Evolutionary conservation across 2,113 vertebrate species (phyloP).

Genomic region (Mastomys coucha): DNA sequence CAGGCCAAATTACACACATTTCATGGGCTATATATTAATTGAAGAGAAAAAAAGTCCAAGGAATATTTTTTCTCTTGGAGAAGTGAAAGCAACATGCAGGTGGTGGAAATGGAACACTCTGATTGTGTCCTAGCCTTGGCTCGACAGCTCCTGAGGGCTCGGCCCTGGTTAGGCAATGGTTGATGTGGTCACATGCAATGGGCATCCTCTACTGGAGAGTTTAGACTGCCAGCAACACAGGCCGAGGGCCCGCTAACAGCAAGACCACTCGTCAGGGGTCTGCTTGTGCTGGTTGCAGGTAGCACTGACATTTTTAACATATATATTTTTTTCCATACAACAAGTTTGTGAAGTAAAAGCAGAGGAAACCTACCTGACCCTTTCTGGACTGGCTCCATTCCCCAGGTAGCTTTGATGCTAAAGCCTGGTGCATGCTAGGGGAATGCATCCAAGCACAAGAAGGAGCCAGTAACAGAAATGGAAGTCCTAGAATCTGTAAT

Average conservation of each 20-base stretch:
- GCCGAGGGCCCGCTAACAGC: background rate
- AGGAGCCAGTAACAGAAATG: slow-evolving; percentile 79
- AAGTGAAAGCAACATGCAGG: background rate
- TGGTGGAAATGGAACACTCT: slow-evolving; percentile 35
- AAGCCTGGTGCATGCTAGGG: slow-evolving; percentile 82
- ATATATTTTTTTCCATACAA: slow-evolving; percentile 76
- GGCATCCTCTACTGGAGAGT: slow-evolving; percentile 28
- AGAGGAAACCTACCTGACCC: slow-evolving; percentile 85
- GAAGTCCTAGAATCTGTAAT: slow-evolving; percentile 85
- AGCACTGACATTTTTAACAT: background rate
- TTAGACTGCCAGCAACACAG: slow-evolving; percentile 34
- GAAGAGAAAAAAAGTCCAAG: slow-evolving; percentile 3
- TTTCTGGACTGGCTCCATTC: slow-evolving; percentile 86
- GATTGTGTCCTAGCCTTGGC: slow-evolving; percentile 48
- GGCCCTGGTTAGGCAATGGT: slow-evolving; percentile 61
- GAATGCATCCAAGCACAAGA: slow-evolving; percentile 80
- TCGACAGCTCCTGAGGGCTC: slow-evolving; percentile 70
- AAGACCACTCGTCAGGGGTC: slow-evolving; percentile 65
- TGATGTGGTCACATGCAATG: slow-evolving; percentile 8
- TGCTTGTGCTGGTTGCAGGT: background rate
- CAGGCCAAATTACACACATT: slow-evolving; percentile 22
- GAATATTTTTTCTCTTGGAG: slow-evolving; percentile 48
- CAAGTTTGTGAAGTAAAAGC: slow-evolving; percentile 72
- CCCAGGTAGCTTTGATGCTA: slow-evolving; percentile 84
- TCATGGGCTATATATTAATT: background rate